Conservation (phyloP, 2,797 vertebrate genomes). For the Arctocebus calabarensis region DNA sequence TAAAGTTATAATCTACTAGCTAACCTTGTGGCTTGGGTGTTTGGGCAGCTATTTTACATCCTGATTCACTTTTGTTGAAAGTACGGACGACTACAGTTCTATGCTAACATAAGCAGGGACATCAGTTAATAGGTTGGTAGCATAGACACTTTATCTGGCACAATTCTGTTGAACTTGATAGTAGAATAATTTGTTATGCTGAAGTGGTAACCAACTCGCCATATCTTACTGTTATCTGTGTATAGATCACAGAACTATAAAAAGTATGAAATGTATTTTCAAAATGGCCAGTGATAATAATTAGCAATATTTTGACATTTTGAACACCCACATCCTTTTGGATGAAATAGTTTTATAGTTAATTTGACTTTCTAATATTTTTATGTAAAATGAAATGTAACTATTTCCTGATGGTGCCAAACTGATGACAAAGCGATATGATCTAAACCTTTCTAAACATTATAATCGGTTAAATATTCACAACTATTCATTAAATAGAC, state of each 20-base stretch:
- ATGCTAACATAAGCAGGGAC: not conserved
- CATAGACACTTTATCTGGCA: not conserved
- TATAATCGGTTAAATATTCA: not conserved
- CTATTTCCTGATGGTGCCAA: not conserved
- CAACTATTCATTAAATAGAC: not conserved
- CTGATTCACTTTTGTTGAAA: not conserved
- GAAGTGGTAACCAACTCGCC: not conserved
- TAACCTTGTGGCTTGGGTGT: not conserved
- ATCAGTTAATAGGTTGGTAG: not conserved
- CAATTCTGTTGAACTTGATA: not conserved
- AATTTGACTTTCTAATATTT: not conserved
- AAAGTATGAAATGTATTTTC: not conserved
- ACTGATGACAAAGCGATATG: not conserved
- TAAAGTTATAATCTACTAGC: slow-evolving; percentile 2
- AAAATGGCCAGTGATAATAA: not conserved
- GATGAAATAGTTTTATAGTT: not conserved
- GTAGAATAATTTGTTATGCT: not conserved
- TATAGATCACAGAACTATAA: not conserved
- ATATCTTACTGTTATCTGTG: not conserved
- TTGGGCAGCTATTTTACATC: not conserved
- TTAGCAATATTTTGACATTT: not conserved
- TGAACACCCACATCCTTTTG: not conserved
- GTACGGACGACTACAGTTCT: not conserved
- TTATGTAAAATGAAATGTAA: slow-evolving; percentile 2
- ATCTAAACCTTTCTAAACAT: not conserved